Evolutionary conservation across 2,888 invertebrate genomes (phyloP), one percentile per base, ranked within the genome.

Genomic region (Drosophila greeni): DNA sequence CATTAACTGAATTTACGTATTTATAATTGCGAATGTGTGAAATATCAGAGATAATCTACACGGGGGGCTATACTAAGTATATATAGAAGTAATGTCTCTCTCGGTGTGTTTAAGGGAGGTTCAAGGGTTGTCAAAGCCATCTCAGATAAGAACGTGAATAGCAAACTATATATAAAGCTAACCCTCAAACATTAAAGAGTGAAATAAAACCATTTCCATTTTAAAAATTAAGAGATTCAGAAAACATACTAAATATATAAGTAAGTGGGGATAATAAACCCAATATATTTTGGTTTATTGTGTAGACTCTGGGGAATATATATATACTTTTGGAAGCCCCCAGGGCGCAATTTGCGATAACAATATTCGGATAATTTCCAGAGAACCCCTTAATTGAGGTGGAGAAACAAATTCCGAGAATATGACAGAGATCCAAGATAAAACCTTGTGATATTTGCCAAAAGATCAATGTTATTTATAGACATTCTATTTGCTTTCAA

Each of bases 1-100:
- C 33, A 66, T 52, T 40, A 52, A 40, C 23, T 7, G 47, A 48
- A 33, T 12, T 14, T 34, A 24, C 33, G 16, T 37, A 36, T 18
- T 40, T 29, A 36, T 42, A 61, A 61, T 43, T 62, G 40, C 34
- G n/a, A 43, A 24, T 43, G 62, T 62, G 49, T 36, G 64, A 49
- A 62, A 62, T 64, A 62, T 62, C 64, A 43, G 64, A 49, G 62
- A 62, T 62, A 62, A 62, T 49, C 34, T 24, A 23, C 45, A 47
- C 45, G 31, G 23, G 34, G 59, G 43, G 16, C 16, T 43, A 45
- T 26, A 61, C 11, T 29, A n/a, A n/a, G 9, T 12, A 29, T 29
- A 31, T 23, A 33, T 36, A 23, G 12, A 36, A 36, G 23, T 34
- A 29, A 23, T 29, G 40, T 18, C 40, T 31, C 29, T 31, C 31